Base-by-base conservation (phyloP, 2,113 vertebrate genomes). In the Martes martes region DNA sequence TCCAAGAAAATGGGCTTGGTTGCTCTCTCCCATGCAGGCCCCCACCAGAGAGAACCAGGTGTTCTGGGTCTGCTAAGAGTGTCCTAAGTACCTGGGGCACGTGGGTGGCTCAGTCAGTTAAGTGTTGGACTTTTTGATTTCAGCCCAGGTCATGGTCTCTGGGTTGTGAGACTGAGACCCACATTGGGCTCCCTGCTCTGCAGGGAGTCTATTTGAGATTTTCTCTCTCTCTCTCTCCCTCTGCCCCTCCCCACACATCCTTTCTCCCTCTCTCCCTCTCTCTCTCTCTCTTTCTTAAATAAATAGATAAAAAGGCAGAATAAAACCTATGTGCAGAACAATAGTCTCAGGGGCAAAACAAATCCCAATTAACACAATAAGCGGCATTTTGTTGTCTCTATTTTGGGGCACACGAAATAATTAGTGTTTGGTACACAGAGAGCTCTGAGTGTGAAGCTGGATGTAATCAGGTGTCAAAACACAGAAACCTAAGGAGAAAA, bases 381-480 rank as follows among this genome's bases (percentile, higher is more conserved):
- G 93, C 59, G 73, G 67, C 73, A 65, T 90, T 71, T 78, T 57
- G n/a, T 55, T 83, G n/a, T 65, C 86, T 94, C 95, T 82, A 26
- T 86, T 90, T 87, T 82, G 71, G 84, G 39, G 83, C 71, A 59
- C 19, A 23, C 7, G 36, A 86, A 92, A 59, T 90, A 90, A 95
- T 94, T 90, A 94, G 91, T 89, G 59, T 69, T 92, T 61, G 45
- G 55, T 90, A 71, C 69, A 94, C n/a, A 36, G 45, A 92, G 79
- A 87, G 74, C 52, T 57, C 73, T 80, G 57, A 87, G 91, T 84
- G 80, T 61, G 91, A 95, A 92, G 33, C 52, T 59, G 45, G 36
- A 39, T 90, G 23, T 61, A 73, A 92, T 61, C 45, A 95, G 45
- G 45, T 80, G 74, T 93, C 97, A 94, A 94, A 94, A 97, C 89